Evolutionary conservation across 1,140 invertebrate species (phyloP).

Genomic region (Agraylea sexmaculata): DNA sequence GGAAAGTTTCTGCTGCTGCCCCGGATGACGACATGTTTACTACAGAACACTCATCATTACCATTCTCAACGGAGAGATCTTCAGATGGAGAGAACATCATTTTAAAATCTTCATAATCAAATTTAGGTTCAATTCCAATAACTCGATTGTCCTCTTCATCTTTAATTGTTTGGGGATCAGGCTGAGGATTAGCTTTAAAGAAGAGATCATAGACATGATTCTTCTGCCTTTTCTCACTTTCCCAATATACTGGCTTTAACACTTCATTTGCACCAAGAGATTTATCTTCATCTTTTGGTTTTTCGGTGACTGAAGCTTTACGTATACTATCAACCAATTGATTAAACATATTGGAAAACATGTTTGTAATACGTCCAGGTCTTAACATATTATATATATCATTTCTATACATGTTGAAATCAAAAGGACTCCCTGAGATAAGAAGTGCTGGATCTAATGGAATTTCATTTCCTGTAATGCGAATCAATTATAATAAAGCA

Average conservation of each 20-base stretch:
- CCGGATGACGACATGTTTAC: too few relatives aligned
- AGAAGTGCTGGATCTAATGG: slow-evolving; percentile 36
- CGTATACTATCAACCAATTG: slow-evolving; percentile 12
- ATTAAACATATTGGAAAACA: slow-evolving; percentile 19
- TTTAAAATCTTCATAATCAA: slow-evolving; percentile 18
- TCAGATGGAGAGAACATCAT: slow-evolving; percentile 9
- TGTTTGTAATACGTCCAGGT: slow-evolving; percentile 18
- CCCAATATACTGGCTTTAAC: slow-evolving; percentile 20
- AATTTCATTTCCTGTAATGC: slow-evolving; percentile 39
- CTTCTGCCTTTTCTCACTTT: slow-evolving; percentile 13
- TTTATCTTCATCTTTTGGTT: not conserved
- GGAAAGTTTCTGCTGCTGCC: too few relatives aligned
- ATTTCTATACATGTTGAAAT: slow-evolving; percentile 19
- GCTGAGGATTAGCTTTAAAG: slow-evolving; percentile 12
- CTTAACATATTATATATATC: slow-evolving; percentile 20
- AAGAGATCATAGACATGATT: slow-evolving; percentile 18
- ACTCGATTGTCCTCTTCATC: slow-evolving; percentile 11
- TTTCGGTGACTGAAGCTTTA: slow-evolving; percentile 2
- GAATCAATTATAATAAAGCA: slow-evolving; percentile 26
- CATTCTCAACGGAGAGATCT: slow-evolving; percentile 13
- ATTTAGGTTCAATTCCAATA: slow-evolving; percentile 9
- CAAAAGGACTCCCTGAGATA: slow-evolving; percentile 20
- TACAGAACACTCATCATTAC: too few relatives aligned
- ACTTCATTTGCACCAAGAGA: not conserved
- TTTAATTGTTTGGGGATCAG: slow-evolving; percentile 13